Evolutionary conservation across 2,797 vertebrate species (phyloP).

Genomic region (Caiman crocodilus): DNA sequence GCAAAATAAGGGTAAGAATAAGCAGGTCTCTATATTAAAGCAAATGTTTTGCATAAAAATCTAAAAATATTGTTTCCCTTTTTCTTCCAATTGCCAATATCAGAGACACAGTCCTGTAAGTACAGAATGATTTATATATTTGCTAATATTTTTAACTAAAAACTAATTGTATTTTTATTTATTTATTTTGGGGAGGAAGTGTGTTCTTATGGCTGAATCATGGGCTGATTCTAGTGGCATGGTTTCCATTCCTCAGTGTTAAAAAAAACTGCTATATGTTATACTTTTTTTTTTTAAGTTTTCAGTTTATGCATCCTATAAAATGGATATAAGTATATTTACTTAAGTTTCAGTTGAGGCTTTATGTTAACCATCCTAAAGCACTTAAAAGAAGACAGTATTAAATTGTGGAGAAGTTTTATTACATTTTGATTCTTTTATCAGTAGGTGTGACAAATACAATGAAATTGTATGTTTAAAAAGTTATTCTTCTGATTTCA

Average conservation of each 20-base stretch:
- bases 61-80: slow-evolving; percentile 49
- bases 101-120: slow-evolving; percentile 87
- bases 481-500: background rate
- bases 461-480: background rate
- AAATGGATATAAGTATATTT: background rate
- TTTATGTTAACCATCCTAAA: background rate
- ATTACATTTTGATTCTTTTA: background rate
- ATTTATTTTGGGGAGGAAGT: background rate
- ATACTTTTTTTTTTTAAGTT: background rate
- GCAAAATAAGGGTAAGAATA: background rate
- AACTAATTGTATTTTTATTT: background rate
- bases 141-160: slow-evolving; percentile 72
- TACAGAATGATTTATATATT: slow-evolving; percentile 64
- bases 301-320: background rate
- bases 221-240: background rate
- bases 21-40: background rate
- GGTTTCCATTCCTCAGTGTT: background rate
- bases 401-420: too few species aligned
- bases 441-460: background rate
- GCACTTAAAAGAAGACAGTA: background rate
- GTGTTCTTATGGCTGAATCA: background rate
- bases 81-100: slow-evolving; percentile 61
- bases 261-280: fast-evolving
- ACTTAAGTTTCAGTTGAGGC: background rate
- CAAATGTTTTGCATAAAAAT: background rate